Evolutionary conservation across 2,113 vertebrate genomes (phyloP).

Genomic region (Phodopus roborovskii): DNA sequence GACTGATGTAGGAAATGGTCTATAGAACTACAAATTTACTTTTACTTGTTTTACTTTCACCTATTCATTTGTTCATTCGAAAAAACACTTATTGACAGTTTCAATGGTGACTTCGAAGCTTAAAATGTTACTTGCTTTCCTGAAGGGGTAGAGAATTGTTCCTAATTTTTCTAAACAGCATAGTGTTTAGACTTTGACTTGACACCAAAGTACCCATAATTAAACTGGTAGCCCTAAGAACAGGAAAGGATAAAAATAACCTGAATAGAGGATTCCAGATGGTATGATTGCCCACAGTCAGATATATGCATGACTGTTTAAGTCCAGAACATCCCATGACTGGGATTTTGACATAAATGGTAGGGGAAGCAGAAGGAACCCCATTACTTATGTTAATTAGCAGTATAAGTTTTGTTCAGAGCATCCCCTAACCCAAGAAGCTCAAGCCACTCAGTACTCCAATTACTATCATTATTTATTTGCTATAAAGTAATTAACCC

Average conservation of each 20-base stretch:
- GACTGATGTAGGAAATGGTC: neutral
- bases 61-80: slow-evolving; percentile 16
- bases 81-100: neutral
- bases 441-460: neutral
- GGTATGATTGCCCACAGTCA: fast-evolving
- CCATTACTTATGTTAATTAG: neutral
- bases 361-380: fast-evolving
- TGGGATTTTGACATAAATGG: neutral
- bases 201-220: neutral
- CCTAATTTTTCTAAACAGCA: neutral
- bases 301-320: neutral
- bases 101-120: neutral
- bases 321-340: neutral
- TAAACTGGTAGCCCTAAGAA: neutral
- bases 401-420: neutral
- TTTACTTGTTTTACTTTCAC: neutral
- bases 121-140: slow-evolving; percentile 5
- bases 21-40: neutral
- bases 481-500: neutral
- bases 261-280: neutral
- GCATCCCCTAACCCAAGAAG: neutral
- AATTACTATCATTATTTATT: neutral
- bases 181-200: neutral
- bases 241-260: neutral
- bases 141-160: neutral